Conservation (phyloP, 2,888 invertebrate genomes). For the Cryptus armator region DNA sequence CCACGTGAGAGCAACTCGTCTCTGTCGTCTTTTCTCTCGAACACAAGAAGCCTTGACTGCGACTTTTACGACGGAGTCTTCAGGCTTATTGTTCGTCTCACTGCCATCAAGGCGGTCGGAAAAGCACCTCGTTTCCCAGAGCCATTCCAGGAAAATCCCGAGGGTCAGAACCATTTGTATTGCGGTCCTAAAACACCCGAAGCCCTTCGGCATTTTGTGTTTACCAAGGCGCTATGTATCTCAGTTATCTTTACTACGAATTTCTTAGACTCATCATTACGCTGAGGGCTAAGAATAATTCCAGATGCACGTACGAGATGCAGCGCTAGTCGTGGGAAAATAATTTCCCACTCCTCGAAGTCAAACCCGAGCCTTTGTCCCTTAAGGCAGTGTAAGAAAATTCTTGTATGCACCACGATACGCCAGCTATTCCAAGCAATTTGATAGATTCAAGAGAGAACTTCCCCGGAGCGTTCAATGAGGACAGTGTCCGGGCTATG, state of each 20-base stretch:
- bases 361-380: too few species aligned
- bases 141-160: slow-evolving; percentile 23
- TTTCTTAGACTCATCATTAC: slow-evolving; percentile 1
- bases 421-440: not conserved
- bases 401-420: not conserved
- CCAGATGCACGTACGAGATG: slow-evolving; percentile 30
- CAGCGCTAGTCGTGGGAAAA: slow-evolving; percentile 28
- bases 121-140: slow-evolving; percentile 1
- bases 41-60: slow-evolving; percentile 9
- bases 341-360: not conserved
- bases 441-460: not conserved
- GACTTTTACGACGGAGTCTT: slow-evolving; percentile 12
- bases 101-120: not conserved
- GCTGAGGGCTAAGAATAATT: not conserved
- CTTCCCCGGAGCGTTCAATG: not conserved
- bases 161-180: slow-evolving; percentile 21
- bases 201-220: not conserved
- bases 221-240: slow-evolving; percentile 6
- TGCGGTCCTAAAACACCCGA: not conserved
- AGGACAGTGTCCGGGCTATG: not conserved
- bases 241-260: not conserved
- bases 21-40: not conserved
- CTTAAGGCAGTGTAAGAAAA: not conserved
- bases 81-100: slow-evolving; percentile 4
- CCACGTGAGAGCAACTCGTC: slow-evolving; percentile 1